phyloP scores from a whole-genome alignment of 2,888 invertebrate species.

The Drosophila rubida region DNA sequence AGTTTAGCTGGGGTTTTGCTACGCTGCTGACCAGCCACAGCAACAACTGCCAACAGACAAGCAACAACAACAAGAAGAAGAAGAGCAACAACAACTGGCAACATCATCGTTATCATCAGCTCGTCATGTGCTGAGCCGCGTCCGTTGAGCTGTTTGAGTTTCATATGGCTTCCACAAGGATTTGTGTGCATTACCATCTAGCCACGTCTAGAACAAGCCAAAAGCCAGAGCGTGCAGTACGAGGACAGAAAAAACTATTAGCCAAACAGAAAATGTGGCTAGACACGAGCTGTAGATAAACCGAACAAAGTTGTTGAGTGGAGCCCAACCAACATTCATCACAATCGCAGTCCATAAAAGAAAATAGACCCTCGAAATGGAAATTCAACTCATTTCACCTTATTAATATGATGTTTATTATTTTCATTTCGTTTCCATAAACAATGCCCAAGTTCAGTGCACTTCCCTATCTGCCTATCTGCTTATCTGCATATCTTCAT shows the following conservation, averaged over 20 bases:
- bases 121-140: conserved; percentile 52
- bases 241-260: conserved; percentile 7
- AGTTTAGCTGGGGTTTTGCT: conserved; percentile 51
- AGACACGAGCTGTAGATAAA: conserved; percentile 25
- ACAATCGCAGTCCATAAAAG: background rate
- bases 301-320: conserved; percentile 29
- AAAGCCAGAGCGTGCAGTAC: background rate
- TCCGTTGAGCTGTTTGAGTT: conserved; percentile 60
- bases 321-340: background rate
- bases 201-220: background rate
- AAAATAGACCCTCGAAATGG: background rate
- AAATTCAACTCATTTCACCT: conserved; percentile 13
- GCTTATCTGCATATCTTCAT: conserved; percentile 39
- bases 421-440: conserved; percentile 14
- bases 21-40: conserved; percentile 32
- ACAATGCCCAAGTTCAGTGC: conserved; percentile 33
- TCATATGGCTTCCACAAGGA: conserved; percentile 76
- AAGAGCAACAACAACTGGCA: conserved; percentile 33
- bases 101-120: conserved; percentile 76
- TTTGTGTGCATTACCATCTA: conserved; percentile 64
- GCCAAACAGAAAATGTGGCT: conserved; percentile 22
- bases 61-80: conserved; percentile 19
- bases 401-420: conserved; percentile 27
- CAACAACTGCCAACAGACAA: conserved; percentile 8
- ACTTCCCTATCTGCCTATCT: conserved; percentile 28